Conservation (phyloP, 2,888 invertebrate species). For the Ormyrus labotus region DNA sequence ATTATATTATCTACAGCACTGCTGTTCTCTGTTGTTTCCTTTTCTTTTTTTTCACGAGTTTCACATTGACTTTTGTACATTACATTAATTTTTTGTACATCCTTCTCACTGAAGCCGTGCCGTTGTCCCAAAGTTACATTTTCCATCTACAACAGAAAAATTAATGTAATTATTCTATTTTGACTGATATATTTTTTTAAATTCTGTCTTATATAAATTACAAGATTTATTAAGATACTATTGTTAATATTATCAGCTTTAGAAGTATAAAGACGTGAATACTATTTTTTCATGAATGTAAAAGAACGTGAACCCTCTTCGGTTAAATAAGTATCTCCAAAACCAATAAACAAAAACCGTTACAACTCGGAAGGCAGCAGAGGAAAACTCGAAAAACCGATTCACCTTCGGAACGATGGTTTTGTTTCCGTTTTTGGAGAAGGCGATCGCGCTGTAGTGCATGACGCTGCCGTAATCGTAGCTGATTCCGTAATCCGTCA, state of each 20-base stretch:
- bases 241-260: neutral
- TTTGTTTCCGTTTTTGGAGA: constrained; percentile 81
- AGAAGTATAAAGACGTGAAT: neutral
- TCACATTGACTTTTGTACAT: constrained; percentile 77
- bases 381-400: neutral
- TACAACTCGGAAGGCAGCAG: too few relatives aligned
- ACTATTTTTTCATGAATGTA: constrained; percentile 5
- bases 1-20: too few relatives aligned
- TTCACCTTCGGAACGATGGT: constrained; percentile 81
- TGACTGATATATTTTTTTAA: too few relatives aligned
- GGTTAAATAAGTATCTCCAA: too few relatives aligned
- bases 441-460: constrained; percentile 84
- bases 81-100: constrained; percentile 78
- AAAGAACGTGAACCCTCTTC: too few relatives aligned
- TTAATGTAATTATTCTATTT: too few relatives aligned
- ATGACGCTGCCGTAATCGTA: constrained; percentile 86
- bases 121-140: constrained; percentile 79
- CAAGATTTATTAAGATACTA: neutral
- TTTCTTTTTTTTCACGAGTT: constrained; percentile 57
- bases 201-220: too few relatives aligned
- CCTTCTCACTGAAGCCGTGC: constrained; percentile 79
- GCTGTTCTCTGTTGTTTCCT: neutral
- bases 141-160: constrained; percentile 70
- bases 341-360: too few relatives aligned
- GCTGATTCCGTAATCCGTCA: constrained; percentile 81